Conservation (phyloP, 2,888 invertebrate species). For the Tuta absoluta region DNA sequence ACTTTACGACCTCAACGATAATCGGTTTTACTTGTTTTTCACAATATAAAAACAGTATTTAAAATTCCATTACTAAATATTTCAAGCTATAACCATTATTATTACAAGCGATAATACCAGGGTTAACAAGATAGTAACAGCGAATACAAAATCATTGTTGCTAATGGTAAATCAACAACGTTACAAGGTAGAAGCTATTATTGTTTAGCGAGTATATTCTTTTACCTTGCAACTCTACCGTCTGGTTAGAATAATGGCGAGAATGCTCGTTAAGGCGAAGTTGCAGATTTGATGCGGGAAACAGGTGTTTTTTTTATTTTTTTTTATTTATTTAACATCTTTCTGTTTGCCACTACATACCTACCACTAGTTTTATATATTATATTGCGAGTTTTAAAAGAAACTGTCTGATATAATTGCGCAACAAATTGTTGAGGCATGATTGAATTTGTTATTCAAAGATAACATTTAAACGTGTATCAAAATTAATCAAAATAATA, state of each 20-base stretch:
- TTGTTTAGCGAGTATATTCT: background rate
- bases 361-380: too few relatives aligned
- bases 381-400: too few relatives aligned
- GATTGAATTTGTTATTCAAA: too few relatives aligned
- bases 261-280: constrained; percentile 4
- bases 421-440: too few relatives aligned
- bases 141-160: background rate
- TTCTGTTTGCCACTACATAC: background rate
- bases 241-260: constrained; percentile 22
- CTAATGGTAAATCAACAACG: background rate
- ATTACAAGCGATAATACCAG: background rate
- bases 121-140: background rate
- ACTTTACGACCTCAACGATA: too few relatives aligned
- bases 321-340: too few relatives aligned
- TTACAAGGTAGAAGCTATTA: background rate
- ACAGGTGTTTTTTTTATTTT: background rate
- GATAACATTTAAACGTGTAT: too few relatives aligned
- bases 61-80: too few relatives aligned
- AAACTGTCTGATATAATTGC: too few relatives aligned
- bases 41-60: background rate
- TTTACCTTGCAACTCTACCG: constrained; percentile 10
- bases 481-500: too few relatives aligned
- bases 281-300: constrained; percentile 23
- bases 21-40: too few relatives aligned
- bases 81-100: background rate